Base-by-base conservation (phyloP, 2,888 invertebrate species). In the Machimus atricapillus region DNA sequence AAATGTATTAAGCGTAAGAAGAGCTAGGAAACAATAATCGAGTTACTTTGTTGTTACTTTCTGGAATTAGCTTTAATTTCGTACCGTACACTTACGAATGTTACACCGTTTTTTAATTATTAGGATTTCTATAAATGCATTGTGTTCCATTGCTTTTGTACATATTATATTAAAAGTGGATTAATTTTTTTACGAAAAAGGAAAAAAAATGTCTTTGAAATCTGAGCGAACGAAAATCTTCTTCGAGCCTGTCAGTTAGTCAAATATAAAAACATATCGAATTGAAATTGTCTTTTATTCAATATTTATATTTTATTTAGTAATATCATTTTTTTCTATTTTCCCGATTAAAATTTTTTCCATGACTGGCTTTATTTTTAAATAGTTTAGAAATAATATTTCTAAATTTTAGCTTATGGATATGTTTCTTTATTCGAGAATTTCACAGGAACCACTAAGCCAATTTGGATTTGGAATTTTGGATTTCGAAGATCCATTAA, bases 191-290 rank as follows among this genome's bases (percentile, higher is more conserved):
- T 31, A 74, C 31, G 46, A 43, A 74, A 52, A 52, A 6, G 27
- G 74, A 79, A 74, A 74, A 79, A 85, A 74, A 58, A 58, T 58
- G 66, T 66, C 74, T 40, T 31, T 43, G 73, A 85, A 85, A 74
- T 74, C 73, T 74, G 74, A 85, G 27, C 66, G 23, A 73, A 85
- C 37, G 74, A 85, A 74, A 85, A 85, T 85, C 82, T 56, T 85
- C 74, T 85, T 85, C 85, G 85, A 85, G 85, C 85, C 85, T 85
- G 85, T 85, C 85, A 85, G 85, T 85, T 85, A 85, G 85, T 85
- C 85, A 85, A 85, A 85, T 85, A 85, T 66, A 66, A 83, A 82
- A 85, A 85, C 85, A 85, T 85, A 85, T 85, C 85, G 85, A 85
- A 85, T 85, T 74, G 74, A 85, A 85, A 85, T 16, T 82, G 74